A percentile compares a stretch with the other conserved stretches of the same genome.
These are phyloP conservation scores for Cephus pygmeus DNA, from an alignment of 2,888 invertebrate genomes.

Conservation along the genomic window DNA sequence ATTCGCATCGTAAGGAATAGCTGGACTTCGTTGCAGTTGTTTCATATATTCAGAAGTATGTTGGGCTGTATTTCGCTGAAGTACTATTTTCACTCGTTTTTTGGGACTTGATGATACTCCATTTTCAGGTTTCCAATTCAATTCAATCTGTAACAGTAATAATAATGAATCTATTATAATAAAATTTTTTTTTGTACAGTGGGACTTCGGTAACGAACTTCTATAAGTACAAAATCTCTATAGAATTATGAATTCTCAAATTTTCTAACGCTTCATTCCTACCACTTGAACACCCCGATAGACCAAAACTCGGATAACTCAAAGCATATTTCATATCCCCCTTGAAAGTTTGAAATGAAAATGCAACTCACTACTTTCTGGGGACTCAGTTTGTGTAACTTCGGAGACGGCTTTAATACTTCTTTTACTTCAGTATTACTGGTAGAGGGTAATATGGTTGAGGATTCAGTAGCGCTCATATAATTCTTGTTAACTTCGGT, in stretches of 20 bases:
- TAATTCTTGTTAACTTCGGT: neutral
- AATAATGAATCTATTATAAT: neutral
- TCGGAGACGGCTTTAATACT: neutral
- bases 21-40: conserved; percentile 78
- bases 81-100: conserved; percentile 80
- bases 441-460: neutral
- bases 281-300: too few species aligned
- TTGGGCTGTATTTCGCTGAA: conserved; percentile 78
- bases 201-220: too few species aligned
- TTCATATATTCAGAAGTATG: conserved; percentile 79
- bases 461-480: neutral
- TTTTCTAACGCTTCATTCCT: too few species aligned
- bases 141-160: neutral
- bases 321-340: too few species aligned
- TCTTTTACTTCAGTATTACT: neutral
- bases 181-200: neutral
- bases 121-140: neutral
- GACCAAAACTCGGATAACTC: too few species aligned
- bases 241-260: too few species aligned
- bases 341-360: neutral
- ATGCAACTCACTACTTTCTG: neutral
- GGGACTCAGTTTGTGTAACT: neutral
- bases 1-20: conserved; percentile 79
- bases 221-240: too few species aligned
- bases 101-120: conserved; percentile 35